Evolutionary conservation across 2,797 vertebrate species (phyloP).

Genomic region (Peromyscus melanophrys): DNA sequence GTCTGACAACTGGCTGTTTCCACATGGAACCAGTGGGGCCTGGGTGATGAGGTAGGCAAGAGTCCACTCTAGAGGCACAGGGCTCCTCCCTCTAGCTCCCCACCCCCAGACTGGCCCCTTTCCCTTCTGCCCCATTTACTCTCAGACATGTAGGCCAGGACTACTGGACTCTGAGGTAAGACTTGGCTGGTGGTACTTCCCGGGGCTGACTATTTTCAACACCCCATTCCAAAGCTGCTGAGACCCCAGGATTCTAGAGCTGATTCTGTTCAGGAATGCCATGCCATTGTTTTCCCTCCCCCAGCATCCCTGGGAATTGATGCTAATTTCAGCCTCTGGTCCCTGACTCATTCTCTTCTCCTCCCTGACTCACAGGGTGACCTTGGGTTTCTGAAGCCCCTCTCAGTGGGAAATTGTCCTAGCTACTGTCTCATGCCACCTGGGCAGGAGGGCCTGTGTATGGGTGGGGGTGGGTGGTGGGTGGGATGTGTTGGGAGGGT

Average conservation of each 20-base stretch:
- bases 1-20: slow-evolving; percentile 23
- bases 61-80: neutral
- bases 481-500: neutral
- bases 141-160: neutral
- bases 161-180: slow-evolving; percentile 57
- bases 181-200: slow-evolving; percentile 50
- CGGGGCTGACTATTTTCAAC: slow-evolving; percentile 57
- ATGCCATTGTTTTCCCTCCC: slow-evolving; percentile 58
- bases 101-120: neutral
- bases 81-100: neutral
- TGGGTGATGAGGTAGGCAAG: slow-evolving; percentile 23
- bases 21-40: neutral
- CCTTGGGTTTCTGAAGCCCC: slow-evolving; percentile 77
- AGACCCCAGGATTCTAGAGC: slow-evolving; percentile 69
- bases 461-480: neutral
- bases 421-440: neutral
- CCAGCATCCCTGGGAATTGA: slow-evolving; percentile 69
- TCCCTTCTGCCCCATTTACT: slow-evolving; percentile 21
- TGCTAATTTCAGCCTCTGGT: slow-evolving; percentile 80
- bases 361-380: slow-evolving; percentile 77
- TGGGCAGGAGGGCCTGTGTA: neutral
- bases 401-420: slow-evolving; percentile 51
- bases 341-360: slow-evolving; percentile 83
- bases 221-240: slow-evolving; percentile 39
- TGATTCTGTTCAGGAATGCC: slow-evolving; percentile 69